Conservation (phyloP, 2,797 vertebrate species). For the Prionace glauca region DNA sequence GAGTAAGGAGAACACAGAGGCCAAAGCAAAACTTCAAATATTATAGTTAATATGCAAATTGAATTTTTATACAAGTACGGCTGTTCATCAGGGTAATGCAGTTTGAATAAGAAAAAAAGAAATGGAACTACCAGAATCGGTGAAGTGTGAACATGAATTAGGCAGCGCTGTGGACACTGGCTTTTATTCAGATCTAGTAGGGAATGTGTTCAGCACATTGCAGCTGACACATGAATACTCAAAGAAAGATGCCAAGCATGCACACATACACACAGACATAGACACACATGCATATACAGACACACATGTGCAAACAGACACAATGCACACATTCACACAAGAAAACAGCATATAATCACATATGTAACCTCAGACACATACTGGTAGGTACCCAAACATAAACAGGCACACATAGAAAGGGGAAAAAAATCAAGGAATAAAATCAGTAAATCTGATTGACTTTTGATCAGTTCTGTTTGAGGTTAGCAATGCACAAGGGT, state of each 20-base stretch:
- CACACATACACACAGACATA: neutral
- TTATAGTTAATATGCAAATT: neutral
- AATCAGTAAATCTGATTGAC: neutral
- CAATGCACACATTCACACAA: neutral
- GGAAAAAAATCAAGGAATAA: neutral
- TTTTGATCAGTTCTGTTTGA: neutral
- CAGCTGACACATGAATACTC: conserved; percentile 38
- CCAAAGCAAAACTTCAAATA: neutral
- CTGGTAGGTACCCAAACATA: conserved; percentile 8
- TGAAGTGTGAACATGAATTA: conserved; percentile 12
- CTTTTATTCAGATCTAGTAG: conserved; percentile 41
- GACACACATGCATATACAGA: neutral
- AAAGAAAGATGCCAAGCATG: neutral
- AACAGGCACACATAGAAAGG: neutral
- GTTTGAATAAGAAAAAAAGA: neutral
- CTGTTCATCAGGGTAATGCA: neutral
- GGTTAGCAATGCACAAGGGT: neutral
- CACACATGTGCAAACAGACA: neutral
- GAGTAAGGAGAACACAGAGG: neutral
- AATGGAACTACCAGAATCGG: neutral
- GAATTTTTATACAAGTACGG: neutral
- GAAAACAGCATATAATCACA: neutral
- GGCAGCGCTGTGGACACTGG: neutral
- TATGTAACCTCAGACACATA: neutral
- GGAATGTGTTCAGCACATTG: conserved; percentile 45